Conservation (phyloP, 2,113 vertebrate species). For the Morphnarchus princeps region DNA sequence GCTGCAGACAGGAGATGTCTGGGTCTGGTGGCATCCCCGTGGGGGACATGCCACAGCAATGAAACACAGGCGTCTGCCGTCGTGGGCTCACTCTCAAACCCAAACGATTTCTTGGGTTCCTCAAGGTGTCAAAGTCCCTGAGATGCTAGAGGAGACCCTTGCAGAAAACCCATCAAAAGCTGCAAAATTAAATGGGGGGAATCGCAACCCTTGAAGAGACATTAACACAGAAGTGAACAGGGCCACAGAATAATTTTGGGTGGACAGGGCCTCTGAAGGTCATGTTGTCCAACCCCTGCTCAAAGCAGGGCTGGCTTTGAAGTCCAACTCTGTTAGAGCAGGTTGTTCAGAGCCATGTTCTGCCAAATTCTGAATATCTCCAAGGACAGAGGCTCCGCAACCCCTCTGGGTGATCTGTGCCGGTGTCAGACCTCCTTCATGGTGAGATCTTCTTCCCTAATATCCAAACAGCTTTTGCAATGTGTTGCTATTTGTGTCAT, state of each 20-base stretch:
- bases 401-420: background rate
- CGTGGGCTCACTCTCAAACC: background rate
- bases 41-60: background rate
- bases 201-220: rapidly evolving
- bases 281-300: background rate
- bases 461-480: background rate
- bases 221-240: background rate
- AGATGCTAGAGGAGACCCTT: rapidly evolving
- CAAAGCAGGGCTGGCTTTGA: background rate
- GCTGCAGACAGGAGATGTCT: background rate
- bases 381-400: rapidly evolving
- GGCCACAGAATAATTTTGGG: background rate
- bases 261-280: background rate
- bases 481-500: background rate
- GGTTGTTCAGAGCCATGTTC: background rate
- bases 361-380: background rate
- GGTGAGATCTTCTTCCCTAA: background rate
- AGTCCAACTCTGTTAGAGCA: background rate
- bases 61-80: background rate
- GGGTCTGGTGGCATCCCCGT: background rate
- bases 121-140: background rate
- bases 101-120: background rate
- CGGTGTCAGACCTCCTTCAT: background rate
- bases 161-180: background rate
- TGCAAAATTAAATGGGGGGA: background rate